A percentile compares a stretch with the other conserved stretches of the same genome.
Evolutionary conservation across 1,140 invertebrate species (phyloP).

Genomic region (Oppia nitens): DNA sequence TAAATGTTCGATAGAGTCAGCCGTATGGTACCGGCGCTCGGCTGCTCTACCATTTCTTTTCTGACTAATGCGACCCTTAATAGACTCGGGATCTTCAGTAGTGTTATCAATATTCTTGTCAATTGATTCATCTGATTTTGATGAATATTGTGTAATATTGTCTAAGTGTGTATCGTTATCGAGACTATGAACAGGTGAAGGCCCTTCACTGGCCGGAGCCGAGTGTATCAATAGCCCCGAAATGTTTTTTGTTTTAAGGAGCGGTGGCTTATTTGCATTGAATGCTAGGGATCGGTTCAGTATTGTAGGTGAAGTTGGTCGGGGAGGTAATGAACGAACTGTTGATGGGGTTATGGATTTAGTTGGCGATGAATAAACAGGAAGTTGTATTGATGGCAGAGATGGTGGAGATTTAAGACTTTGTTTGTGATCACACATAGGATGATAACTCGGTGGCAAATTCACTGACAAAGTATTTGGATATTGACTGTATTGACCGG

Average conservation of each 20-base stretch:
- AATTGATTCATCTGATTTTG: neutral
- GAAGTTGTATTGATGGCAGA: neutral
- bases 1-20: slow-evolving; percentile 45
- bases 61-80: slow-evolving; percentile 18
- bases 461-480: slow-evolving; percentile 12
- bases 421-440: neutral
- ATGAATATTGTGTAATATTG: neutral
- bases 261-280: slow-evolving; percentile 13
- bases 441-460: neutral
- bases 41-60: slow-evolving; percentile 34
- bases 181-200: slow-evolving; percentile 5
- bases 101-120: neutral
- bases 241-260: slow-evolving; percentile 17
- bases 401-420: neutral
- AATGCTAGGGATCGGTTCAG: slow-evolving; percentile 1
- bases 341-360: neutral
- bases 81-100: neutral
- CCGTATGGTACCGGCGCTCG: slow-evolving; percentile 43
- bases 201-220: slow-evolving; percentile 5
- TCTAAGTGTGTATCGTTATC: neutral
- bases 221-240: slow-evolving; percentile 3
- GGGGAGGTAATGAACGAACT: neutral
- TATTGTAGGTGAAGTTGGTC: neutral
- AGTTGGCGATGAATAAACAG: neutral
- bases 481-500: neutral